Evolutionary conservation across 1,140 invertebrate species (phyloP), one percentile per base, ranked within the genome.

Genomic region (Solenopsis invicta): DNA sequence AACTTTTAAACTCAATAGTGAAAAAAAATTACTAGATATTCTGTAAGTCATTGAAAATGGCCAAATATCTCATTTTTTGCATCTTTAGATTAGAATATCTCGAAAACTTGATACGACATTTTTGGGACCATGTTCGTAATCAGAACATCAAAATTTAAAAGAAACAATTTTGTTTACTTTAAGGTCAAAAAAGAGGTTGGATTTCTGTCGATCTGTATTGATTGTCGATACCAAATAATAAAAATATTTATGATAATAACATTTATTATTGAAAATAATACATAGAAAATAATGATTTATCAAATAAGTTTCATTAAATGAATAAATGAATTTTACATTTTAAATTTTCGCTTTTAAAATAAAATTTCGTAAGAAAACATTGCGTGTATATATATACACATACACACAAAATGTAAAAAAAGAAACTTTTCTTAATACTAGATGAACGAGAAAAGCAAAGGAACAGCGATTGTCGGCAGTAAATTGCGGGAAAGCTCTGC

Each of bases 401-500:
- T n/a, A n/a, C n/a, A n/a, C n/a, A n/a, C 9, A 56, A 45, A 66
- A 78, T 48, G 0, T 71, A 29, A 54, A 29, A 69, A 64, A 56
- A 29, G 29, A 29, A 54, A 29, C 2, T 12, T 0, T 9, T 5
- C 24, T n/a, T 72, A 72, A 56, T 72, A 72, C 18, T 18, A 74
- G 37, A 37, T 52, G 8, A 82, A 82, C 37, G 67, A 21, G 16
- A 34, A 59, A 59, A 45, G 52, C 50, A 48, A 82, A 72, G 80
- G 52, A 61, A 54, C 54, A 74, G 37, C 66, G 21, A 71, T 82
- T 82, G 67, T 59, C 37, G 52, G 64, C 24, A 24, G 41, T 82
- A 82, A 82, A 82, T 82, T 74, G 69, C 8, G 52, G 1, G 24
- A 6, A 29, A 72, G 41, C 37, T 50, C 12, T 24, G 52, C 67